Evolutionary conservation across 2,888 invertebrate species (phyloP), one percentile per base, ranked within the genome.

Genomic region (Drosophila gaucha): DNA sequence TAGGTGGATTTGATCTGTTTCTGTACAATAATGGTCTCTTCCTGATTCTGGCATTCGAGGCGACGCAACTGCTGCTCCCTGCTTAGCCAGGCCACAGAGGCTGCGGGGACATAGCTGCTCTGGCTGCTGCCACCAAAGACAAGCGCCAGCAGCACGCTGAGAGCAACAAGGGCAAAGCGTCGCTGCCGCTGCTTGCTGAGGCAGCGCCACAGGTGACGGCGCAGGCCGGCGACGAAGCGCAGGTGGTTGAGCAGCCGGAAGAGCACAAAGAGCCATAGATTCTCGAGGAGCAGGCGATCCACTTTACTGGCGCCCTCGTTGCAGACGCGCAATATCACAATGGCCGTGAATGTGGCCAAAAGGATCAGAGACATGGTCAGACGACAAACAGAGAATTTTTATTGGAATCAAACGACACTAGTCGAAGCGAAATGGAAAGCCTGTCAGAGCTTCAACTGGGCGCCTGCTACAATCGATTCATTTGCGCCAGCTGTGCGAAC

Each of bases 381-480:
- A 6, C 16, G 28, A 12, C 12, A 22, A 14, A 46, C 30, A 12
- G 31, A 12, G 18, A 54, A 43, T 35, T 20, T 52, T 18, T 35
- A 35, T 12, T 10, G 1, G 16, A 3, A 24, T 30, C 26, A 1
- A 28, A 22, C 14, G 33, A 24, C 36, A 46, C 30, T n/a, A 12
- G 20, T 16, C 16, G 41, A 20, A 30, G 9, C 26, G 22, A 38
- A 30, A 35, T 33, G 3, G 9, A 51, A 39, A 35, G 22, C 9
- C 16, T 43, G 30, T 6, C 33, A 30, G 47, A 26, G 33, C 39
- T 49, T 24, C 8, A 22, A 41, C 44, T n/a, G n/a, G 18, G 44
- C 31, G 63, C 44, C 63, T 67, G 56, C 65, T 44, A 9, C 50
- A 78, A 76, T 79, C 77, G 77, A 74, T 78, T 63, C 38, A 30